Percentiles rank a stretch among this genome's conserved stretches.
phyloP scores from a whole-genome alignment of 2,113 vertebrate genomes.

The Bos indicus region DNA sequence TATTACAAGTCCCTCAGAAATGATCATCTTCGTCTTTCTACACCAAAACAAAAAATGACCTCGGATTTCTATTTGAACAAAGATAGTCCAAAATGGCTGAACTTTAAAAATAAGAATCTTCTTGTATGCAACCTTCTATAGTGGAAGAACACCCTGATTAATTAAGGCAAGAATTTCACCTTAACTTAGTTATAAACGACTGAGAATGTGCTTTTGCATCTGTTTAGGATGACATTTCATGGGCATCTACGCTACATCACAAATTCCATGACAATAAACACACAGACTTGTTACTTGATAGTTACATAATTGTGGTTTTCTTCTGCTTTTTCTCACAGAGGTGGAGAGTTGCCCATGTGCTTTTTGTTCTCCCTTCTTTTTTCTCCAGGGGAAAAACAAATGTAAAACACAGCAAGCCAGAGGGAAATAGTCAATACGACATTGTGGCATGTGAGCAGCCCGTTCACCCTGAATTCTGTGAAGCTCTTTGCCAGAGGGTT shows the following conservation, averaged over 20 bases:
- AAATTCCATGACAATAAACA: slow-evolving; percentile 54
- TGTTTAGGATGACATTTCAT: slow-evolving; percentile 28
- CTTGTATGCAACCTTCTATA: background rate
- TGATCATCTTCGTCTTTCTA: background rate
- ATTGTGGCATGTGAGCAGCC: background rate
- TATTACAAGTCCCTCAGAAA: background rate
- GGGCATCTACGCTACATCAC: background rate
- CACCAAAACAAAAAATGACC: background rate
- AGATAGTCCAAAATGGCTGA: slow-evolving; percentile 5
- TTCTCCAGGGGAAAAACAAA: background rate
- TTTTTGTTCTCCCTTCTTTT: background rate
- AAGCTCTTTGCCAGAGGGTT: background rate
- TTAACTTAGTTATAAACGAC: background rate
- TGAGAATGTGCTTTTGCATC: slow-evolving; percentile 14
- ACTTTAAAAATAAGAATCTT: background rate
- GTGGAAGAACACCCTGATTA: background rate
- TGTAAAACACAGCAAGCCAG: background rate
- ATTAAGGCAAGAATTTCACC: slow-evolving; percentile 10
- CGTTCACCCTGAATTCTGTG: background rate
- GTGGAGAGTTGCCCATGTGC: background rate
- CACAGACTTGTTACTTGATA: background rate
- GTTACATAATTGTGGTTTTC: slow-evolving; percentile 49
- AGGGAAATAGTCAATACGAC: background rate
- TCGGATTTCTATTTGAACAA: background rate
- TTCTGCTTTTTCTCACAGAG: slow-evolving; percentile 29